Evolutionary conservation across 2,888 invertebrate species (phyloP).

Genomic region (Polydrusus pterygomalis): DNA sequence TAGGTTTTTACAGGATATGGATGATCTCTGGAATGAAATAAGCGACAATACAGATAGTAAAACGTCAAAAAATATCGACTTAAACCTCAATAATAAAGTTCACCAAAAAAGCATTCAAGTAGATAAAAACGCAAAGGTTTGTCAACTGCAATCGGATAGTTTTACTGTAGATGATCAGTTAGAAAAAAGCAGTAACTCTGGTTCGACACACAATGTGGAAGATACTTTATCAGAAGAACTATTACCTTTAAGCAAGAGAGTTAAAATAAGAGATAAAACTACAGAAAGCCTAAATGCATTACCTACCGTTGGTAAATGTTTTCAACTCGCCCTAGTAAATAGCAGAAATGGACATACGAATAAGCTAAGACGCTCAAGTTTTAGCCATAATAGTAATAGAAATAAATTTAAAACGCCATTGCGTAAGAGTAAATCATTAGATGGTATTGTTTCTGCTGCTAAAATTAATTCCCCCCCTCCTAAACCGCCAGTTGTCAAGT

Average conservation of each 20-base stretch:
- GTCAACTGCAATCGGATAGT: too few species aligned
- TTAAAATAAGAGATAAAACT: not conserved
- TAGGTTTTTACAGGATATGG: conserved; percentile 7
- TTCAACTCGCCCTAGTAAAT: not conserved
- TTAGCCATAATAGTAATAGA: not conserved
- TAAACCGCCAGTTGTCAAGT: not conserved
- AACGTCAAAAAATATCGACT: not conserved
- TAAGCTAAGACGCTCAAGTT: conserved; percentile 1
- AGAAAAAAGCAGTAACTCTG: not conserved
- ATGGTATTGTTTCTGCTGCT: not conserved
- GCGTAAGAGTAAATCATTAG: not conserved
- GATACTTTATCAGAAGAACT: not conserved
- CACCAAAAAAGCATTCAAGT: too few species aligned
- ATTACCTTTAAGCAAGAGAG: not conserved
- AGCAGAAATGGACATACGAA: not conserved
- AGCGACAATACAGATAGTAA: not conserved
- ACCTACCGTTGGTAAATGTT: not conserved
- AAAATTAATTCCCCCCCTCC: not conserved
- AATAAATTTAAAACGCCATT: not conserved
- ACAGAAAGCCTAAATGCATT: not conserved
- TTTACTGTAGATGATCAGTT: too few species aligned
- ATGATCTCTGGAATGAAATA: conserved; percentile 28
- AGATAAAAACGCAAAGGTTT: not conserved
- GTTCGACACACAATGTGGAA: not conserved
- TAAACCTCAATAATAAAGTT: not conserved